Conservation (phyloP, 2,888 invertebrate genomes). For the Ditula angustiorana region DNA sequence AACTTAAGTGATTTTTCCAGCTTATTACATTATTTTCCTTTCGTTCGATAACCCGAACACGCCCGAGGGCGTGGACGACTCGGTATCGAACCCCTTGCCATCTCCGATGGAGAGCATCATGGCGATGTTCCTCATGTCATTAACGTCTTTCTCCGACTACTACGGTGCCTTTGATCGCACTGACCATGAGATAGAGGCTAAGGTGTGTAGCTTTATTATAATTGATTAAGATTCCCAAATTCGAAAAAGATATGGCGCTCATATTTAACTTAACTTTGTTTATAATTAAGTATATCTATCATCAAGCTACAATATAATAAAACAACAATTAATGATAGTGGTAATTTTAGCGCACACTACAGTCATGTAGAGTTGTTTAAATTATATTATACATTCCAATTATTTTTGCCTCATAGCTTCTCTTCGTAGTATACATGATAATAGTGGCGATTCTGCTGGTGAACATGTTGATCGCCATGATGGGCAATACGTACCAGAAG, state of each 20-base stretch:
- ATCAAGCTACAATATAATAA: too few relatives aligned
- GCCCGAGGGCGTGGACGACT: slow-evolving; percentile 93
- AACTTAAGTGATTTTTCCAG: slow-evolving; percentile 69
- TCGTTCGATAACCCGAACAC: slow-evolving; percentile 94
- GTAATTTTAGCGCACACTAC: too few relatives aligned
- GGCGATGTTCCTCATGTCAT: slow-evolving; percentile 99
- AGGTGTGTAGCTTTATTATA: slow-evolving; percentile 82
- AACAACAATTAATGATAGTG: too few relatives aligned
- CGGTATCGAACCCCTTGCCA: slow-evolving; percentile 94
- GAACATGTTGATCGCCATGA: slow-evolving; percentile 99
- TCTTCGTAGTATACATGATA: slow-evolving; percentile 99
- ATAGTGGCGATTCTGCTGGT: slow-evolving; percentile 97
- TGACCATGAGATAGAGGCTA: slow-evolving; percentile 94
- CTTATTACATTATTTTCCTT: slow-evolving; percentile 96
- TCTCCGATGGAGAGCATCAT: slow-evolving; percentile 97
- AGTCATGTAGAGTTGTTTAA: too few relatives aligned
- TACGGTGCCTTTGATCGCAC: slow-evolving; percentile 96
- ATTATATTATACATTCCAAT: too few relatives aligned
- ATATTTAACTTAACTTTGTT: too few relatives aligned
- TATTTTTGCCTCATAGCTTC: too few relatives aligned
- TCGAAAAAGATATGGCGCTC: too few relatives aligned
- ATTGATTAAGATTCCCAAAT: too few relatives aligned
- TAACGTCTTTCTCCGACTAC: slow-evolving; percentile 98
- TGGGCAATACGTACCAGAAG: slow-evolving; percentile 99
- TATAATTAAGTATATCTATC: too few relatives aligned